Evolutionary conservation across 35 echinoderm and acorn worm species (phyloP).

Genomic region (Ophiothrix spiculata): DNA sequence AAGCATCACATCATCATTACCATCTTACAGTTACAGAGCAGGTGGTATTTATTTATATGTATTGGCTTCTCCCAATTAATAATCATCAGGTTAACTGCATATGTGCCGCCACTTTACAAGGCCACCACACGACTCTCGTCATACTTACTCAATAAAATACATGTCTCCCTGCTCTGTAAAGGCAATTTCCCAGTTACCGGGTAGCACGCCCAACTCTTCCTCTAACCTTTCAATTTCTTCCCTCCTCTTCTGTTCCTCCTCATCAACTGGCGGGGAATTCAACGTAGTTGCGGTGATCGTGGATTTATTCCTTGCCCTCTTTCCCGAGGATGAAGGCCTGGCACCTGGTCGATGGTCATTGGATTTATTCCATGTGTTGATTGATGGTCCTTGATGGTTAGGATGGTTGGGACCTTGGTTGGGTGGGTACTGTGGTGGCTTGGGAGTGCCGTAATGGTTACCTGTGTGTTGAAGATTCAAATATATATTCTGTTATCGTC

Average conservation of each 20-base stretch:
- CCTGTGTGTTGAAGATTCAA: slow-evolving; percentile 47
- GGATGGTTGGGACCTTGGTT: slow-evolving; percentile 35
- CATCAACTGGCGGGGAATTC: slow-evolving; percentile 58
- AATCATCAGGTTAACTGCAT: too few relatives aligned
- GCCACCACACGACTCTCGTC: too few relatives aligned
- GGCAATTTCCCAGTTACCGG: slow-evolving; percentile 79
- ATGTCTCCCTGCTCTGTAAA: slow-evolving; percentile 98
- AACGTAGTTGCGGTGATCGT: slow-evolving; percentile 89
- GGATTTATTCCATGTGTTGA: slow-evolving; percentile 23
- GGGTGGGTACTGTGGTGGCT: slow-evolving; percentile 79
- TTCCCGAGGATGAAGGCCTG: slow-evolving; percentile 82
- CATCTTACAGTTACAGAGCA: too few relatives aligned
- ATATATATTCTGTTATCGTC: too few relatives aligned
- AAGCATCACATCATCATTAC: too few relatives aligned
- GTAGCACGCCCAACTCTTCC: slow-evolving; percentile 61
- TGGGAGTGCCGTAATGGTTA: slow-evolving; percentile 98
- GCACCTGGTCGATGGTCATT: slow-evolving; percentile 69
- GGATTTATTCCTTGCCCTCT: slow-evolving; percentile 92
- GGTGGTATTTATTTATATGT: too few relatives aligned
- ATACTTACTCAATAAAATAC: slow-evolving; percentile 98
- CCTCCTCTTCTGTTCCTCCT: slow-evolving; percentile 44
- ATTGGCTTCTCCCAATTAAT: too few relatives aligned
- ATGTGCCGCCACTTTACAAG: too few relatives aligned
- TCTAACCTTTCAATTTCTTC: slow-evolving; percentile 62
- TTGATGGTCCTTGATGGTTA: slow-evolving; percentile 43